Conservation (phyloP, 1,140 invertebrate genomes). For the Bombus polaris region DNA sequence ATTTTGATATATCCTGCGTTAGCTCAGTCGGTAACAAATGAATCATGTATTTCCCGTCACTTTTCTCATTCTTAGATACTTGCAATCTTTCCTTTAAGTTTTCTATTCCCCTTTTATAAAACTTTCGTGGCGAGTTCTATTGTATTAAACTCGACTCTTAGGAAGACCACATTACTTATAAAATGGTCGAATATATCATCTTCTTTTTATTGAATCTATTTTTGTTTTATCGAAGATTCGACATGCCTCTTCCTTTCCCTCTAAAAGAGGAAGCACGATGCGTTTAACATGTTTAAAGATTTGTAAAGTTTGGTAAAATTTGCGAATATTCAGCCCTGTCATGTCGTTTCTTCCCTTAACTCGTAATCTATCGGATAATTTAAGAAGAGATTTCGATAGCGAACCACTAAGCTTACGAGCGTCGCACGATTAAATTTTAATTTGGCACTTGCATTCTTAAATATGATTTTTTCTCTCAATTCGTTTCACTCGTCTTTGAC, state of each 20-base stretch:
- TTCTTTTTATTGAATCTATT: conserved; percentile 13
- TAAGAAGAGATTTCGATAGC: conserved; percentile 35
- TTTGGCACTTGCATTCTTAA: conserved; percentile 65
- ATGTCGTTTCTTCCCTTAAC: not conserved
- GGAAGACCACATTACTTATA: not conserved
- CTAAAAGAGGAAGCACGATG: not conserved
- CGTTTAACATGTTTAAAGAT: conserved; percentile 31
- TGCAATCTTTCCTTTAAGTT: not conserved
- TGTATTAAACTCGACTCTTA: not conserved
- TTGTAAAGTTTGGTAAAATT: conserved; percentile 7
- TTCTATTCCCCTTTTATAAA: not conserved
- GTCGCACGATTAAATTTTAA: conserved; percentile 49
- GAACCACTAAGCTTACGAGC: conserved; percentile 36
- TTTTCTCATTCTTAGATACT: not conserved
- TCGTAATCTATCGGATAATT: conserved; percentile 19
- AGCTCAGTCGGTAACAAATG: no score
- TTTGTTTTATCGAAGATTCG: conserved; percentile 8
- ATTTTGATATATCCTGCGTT: not conserved
- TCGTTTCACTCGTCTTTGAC: not conserved
- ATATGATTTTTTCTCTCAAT: not conserved
- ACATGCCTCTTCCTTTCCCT: conserved; percentile 15
- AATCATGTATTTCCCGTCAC: no score
- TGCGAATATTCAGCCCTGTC: not conserved
- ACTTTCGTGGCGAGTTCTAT: not conserved
- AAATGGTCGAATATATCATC: not conserved